Base-by-base conservation (phyloP, 1,140 invertebrate genomes). In the Drosophila neocordata region DNA sequence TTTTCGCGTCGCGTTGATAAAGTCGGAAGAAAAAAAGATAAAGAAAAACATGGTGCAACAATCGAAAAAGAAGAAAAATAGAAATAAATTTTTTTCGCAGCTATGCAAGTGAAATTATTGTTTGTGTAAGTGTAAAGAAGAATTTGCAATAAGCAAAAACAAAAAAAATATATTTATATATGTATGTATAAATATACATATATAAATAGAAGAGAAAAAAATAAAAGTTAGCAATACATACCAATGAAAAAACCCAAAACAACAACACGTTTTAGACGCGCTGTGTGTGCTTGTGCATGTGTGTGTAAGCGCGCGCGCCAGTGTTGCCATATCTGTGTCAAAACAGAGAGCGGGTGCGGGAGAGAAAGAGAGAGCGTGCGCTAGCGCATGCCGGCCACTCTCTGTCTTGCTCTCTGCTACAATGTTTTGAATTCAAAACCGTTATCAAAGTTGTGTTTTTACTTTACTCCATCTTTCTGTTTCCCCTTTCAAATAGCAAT, bases 271-370 rank as follows among this genome's bases (percentile, higher is more conserved):
- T 81, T 80, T 37, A 37, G 51, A 44, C 24, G 38, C 24, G 38
- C 18, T 20, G 38, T 65, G 24, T 76, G 37, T 37, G 18, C 27
- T 4, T 37, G 55, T 61, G 24, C 64, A 44, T 65, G 64, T 55
- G 51, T 22, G 38, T 62, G 37, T 57, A 27, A 55, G 41, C 41
- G 58, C 61, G 59, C 67, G 66, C 34, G 35, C 59, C 77, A 85
- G 82, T 65, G 82, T 87, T 77, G 76, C 77, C 81, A 62, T 77
- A 66, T 79, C 68, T 64, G 79, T 79, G 77, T 64, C 65, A 70
- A 44, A 35, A 38, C 20, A 57, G 44, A 41, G 56, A 65, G 69
- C 24, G 35, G 22, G 11, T 55, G 13, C 38, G 52, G 8, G 18
- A 44, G 60, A 48, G 35, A 61, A 9, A 44, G 41, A 31, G 37